Evolutionary conservation across 1,140 invertebrate genomes (phyloP).

Genomic region (Drosophila arawakana): DNA sequence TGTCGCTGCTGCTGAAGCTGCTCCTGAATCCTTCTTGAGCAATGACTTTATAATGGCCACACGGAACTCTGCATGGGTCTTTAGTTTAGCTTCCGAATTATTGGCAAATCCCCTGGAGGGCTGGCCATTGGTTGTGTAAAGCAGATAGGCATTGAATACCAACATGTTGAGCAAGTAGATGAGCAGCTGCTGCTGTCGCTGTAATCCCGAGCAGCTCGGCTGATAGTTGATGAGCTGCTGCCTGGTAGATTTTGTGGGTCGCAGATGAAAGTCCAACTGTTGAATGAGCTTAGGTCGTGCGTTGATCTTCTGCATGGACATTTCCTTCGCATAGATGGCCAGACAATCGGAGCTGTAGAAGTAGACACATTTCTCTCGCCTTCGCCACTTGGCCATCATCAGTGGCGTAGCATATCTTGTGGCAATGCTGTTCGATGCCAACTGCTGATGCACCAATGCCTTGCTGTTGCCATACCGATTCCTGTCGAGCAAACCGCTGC

Average conservation of each 20-base stretch:
- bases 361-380: constrained; percentile 60
- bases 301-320: constrained; percentile 71
- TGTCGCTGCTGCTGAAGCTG: background rate
- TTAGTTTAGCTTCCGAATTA: constrained; percentile 29
- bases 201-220: constrained; percentile 41
- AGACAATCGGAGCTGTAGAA: constrained; percentile 73
- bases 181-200: constrained; percentile 49
- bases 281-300: constrained; percentile 66
- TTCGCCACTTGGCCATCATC: constrained; percentile 75
- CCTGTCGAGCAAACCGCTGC: constrained; percentile 66
- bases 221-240: constrained; percentile 55
- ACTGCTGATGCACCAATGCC: constrained; percentile 55
- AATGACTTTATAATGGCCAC: constrained; percentile 59
- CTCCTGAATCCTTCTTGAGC: constrained; percentile 41
- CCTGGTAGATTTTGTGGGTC: constrained; percentile 29
- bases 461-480: constrained; percentile 75
- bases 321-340: constrained; percentile 70
- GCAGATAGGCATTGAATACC: constrained; percentile 59
- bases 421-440: constrained; percentile 52
- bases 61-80: constrained; percentile 63
- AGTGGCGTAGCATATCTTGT: constrained; percentile 60
- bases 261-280: constrained; percentile 63
- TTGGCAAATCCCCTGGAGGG: constrained; percentile 8
- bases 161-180: constrained; percentile 65
- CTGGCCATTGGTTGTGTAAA: constrained; percentile 49